Evolutionary conservation across 2,797 vertebrate genomes (phyloP).

Genomic region (Urocyon cinereoargenteus): DNA sequence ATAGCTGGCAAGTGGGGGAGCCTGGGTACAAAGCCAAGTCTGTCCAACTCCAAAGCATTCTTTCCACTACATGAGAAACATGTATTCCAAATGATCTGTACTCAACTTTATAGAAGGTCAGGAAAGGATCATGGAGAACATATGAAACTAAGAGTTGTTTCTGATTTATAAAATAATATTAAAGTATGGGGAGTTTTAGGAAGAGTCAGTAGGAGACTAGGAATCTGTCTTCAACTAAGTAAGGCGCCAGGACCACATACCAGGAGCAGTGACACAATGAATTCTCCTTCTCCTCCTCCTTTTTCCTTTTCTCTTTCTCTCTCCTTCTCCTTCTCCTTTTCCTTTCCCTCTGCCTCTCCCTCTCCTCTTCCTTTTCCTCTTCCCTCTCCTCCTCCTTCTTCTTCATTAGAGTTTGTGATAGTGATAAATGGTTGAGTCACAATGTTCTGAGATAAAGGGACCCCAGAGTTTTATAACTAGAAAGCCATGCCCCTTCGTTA

Average conservation of each 20-base stretch:
- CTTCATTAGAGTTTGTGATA: background rate
- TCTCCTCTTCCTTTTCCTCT: background rate
- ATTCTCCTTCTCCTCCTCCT: background rate
- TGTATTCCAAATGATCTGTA: background rate
- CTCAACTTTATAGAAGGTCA: background rate
- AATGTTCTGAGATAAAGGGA: background rate
- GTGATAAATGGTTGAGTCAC: background rate
- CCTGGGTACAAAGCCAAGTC: background rate
- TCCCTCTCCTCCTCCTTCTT: background rate
- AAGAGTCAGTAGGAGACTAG: background rate
- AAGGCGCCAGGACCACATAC: background rate
- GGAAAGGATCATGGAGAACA: background rate
- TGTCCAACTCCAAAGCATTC: background rate
- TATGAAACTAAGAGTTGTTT: background rate
- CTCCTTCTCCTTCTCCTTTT: background rate
- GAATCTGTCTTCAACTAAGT: background rate
- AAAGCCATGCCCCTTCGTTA: background rate
- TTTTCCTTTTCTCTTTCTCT: background rate
- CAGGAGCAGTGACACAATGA: background rate
- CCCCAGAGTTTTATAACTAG: too few species aligned
- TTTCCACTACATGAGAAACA: background rate
- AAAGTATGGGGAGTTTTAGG: background rate
- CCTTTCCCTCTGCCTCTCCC: rapidly evolving
- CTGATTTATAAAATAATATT: slow-evolving; percentile 29
- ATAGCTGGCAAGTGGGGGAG: background rate